Base-by-base conservation (phyloP, 2,113 vertebrate genomes). In the Alligator mississippiensis region DNA sequence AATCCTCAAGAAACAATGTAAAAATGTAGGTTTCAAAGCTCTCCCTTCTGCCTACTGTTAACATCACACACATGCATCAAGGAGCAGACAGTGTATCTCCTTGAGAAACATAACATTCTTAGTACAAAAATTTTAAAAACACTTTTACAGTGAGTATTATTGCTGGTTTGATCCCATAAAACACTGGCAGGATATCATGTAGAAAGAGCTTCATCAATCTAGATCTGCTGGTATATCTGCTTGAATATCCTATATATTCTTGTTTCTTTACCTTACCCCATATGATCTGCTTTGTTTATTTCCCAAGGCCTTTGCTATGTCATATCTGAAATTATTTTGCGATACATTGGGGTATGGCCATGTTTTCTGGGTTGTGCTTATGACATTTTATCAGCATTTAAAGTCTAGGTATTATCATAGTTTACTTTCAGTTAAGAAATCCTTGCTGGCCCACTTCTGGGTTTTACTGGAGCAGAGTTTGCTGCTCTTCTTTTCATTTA, bases 181-280 rank as follows among this genome's bases (percentile, higher is more conserved):
- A 87, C 72, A 84, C 24, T 78, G 24, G 72, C 80, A 92, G 62
- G 5, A 0, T 38, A 6, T 30, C 70, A 38, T 55, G 89, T 15
- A 89, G 60, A 3, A 2, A 70, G 89, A 93, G 64, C 34, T 85
- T 83, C 21, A 94, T 85, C 25, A 57, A 11, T 72, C 93, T 60
- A 85, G 19, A 6, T 83, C 83, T 93, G 88, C 28, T 80, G 3
- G 47, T 84, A 34, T 47, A 34, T 88, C 83, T 77, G 27, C 58
- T 21, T 76, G 25, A 5, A 28, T 72, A 91, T 76, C 47, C 76
- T 84, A 22, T 11, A 4, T 76, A 86, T 4, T 62, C 68, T 78
- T 16, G 1, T 62, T 91, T 54, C 9, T 82, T 89, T 90, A 62
- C 38, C 3, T 3, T n/a, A 1, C 54, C 0, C 0, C 14, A 30